These are phyloP conservation scores for Scalopus aquaticus DNA, from an alignment of 2,113 vertebrate species.

Conservation along the genomic window DNA sequence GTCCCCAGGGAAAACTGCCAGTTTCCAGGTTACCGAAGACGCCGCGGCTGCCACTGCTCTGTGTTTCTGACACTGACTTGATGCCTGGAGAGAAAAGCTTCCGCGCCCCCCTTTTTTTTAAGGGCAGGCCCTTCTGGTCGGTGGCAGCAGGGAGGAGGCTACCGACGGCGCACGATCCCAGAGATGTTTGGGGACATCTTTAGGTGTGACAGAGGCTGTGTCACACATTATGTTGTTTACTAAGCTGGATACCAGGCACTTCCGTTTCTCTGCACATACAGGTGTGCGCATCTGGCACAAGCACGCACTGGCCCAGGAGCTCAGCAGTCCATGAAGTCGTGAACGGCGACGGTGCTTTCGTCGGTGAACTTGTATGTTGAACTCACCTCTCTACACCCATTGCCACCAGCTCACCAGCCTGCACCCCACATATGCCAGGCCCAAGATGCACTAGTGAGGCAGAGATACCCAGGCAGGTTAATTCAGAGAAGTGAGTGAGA, in stretches of 20 bases:
- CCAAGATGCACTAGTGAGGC: neutral
- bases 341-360: neutral
- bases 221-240: neutral
- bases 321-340: neutral
- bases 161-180: neutral
- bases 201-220: neutral
- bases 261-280: neutral
- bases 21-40: constrained; percentile 54
- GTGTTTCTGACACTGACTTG: neutral
- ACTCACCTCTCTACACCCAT: neutral
- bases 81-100: neutral
- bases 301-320: too few relatives aligned
- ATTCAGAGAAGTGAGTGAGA: neutral
- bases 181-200: neutral
- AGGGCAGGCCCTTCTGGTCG: neutral
- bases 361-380: neutral
- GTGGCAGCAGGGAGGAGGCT: neutral
- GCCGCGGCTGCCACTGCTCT: neutral
- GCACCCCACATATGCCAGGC: neutral
- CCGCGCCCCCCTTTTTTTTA: neutral
- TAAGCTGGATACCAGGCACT: neutral
- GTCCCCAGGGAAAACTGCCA: constrained; percentile 6
- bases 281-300: too few relatives aligned
- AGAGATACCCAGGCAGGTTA: too few relatives aligned
- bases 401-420: too few relatives aligned